phyloP scores from a whole-genome alignment of 1,140 invertebrate genomes.

The Eurytemora carolleeae region DNA sequence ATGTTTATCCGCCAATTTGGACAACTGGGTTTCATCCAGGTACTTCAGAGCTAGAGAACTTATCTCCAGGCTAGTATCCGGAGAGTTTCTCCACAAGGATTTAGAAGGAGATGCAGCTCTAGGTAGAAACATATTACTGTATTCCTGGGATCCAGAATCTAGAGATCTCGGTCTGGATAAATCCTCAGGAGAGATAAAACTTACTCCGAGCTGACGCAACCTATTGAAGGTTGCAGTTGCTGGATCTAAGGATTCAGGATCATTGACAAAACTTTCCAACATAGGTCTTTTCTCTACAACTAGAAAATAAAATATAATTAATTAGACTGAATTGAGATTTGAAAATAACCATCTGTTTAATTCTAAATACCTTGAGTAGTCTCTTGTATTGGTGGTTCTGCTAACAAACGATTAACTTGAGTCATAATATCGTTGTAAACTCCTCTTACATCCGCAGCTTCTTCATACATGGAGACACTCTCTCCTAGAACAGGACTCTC shows the following conservation, averaged over 20 bases:
- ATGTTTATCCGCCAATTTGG: not conserved
- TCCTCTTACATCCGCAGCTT: not conserved
- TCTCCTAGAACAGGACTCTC: not conserved
- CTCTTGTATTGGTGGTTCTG: not conserved
- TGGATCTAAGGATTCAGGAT: no score
- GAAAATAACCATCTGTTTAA: no score
- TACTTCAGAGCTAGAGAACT: not conserved
- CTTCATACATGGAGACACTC: not conserved
- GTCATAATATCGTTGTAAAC: not conserved
- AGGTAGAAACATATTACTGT: not conserved
- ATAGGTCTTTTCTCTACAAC: no score
- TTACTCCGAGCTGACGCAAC: not conserved
- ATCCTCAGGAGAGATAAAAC: not conserved
- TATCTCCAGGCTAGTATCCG: not conserved
- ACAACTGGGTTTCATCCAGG: not conserved
- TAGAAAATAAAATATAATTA: no score
- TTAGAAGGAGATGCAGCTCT: not conserved
- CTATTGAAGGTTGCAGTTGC: not conserved
- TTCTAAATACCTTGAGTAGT: no score
- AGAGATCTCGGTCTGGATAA: not conserved
- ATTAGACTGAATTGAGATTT: no score
- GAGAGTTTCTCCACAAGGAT: not conserved
- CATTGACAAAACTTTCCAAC: no score
- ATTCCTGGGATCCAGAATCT: not conserved
- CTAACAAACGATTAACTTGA: not conserved